These are phyloP conservation scores for Ctenopoma multispine DNA, from an alignment of 2,797 vertebrate species.

Conservation along the genomic window DNA sequence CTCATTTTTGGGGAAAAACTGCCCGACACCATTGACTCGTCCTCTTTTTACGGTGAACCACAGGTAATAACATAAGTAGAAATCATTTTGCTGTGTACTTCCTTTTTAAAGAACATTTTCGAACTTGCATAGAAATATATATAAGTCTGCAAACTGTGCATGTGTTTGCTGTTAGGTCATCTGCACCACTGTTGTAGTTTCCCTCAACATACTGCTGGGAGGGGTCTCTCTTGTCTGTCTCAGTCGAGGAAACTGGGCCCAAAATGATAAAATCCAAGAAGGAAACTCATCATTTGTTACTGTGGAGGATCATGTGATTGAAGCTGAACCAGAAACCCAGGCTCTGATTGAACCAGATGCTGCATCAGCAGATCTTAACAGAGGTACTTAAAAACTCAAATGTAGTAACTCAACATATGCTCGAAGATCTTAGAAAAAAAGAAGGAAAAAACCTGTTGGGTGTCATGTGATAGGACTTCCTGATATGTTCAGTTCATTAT, in stretches of 20 bases:
- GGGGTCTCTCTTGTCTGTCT: slow-evolving; percentile 90
- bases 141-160: background rate
- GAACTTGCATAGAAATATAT: background rate
- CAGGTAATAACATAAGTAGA: slow-evolving; percentile 84
- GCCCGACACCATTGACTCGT: slow-evolving; percentile 85
- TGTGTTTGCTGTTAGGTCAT: slow-evolving; percentile 85
- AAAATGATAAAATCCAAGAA: slow-evolving; percentile 83
- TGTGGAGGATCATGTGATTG: slow-evolving; percentile 63
- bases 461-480: slow-evolving; percentile 3
- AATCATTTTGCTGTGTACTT: background rate
- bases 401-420: background rate
- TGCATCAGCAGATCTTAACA: slow-evolving; percentile 62
- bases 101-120: background rate
- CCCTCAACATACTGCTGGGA: slow-evolving; percentile 87
- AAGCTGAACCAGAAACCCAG: slow-evolving; percentile 71
- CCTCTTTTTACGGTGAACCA: slow-evolving; percentile 93
- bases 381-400: slow-evolving; percentile 73
- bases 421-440: background rate
- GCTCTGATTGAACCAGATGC: slow-evolving; percentile 52
- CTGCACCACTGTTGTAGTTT: slow-evolving; percentile 87
- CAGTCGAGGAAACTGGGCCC: slow-evolving; percentile 87
- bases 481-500: background rate
- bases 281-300: slow-evolving; percentile 66
- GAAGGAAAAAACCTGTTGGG: background rate
- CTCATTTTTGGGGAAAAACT: slow-evolving; percentile 86